Evolutionary conservation across 2,888 invertebrate genomes (phyloP).

Genomic region (Zhuqinia jingwanae): DNA sequence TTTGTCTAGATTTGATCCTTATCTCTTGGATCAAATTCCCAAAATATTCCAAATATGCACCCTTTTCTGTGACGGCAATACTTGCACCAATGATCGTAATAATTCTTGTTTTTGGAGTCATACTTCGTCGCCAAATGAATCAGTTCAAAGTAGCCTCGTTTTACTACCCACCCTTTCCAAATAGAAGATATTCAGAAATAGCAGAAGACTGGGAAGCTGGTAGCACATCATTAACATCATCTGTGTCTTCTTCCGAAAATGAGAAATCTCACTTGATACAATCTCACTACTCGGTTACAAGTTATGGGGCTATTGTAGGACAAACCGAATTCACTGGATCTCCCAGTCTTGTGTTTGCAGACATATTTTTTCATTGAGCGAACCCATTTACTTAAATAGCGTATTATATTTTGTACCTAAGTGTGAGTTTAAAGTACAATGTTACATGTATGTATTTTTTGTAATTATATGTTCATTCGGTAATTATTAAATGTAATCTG

Average conservation of each 20-base stretch:
- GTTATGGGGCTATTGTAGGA: conserved; percentile 62
- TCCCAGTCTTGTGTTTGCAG: conserved; percentile 47
- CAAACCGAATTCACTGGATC: conserved; percentile 60
- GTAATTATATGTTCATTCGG: too few relatives aligned
- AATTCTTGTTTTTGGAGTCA: conserved; percentile 61
- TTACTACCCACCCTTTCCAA: conserved; percentile 31
- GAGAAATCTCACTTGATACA: conserved; percentile 44
- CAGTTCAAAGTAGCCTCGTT: conserved; percentile 33
- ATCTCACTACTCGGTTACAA: conserved; percentile 53
- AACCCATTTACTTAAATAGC: too few relatives aligned
- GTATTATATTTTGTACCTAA: too few relatives aligned
- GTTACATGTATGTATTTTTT: too few relatives aligned
- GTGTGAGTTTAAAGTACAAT: too few relatives aligned
- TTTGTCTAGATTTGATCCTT: conserved; percentile 71
- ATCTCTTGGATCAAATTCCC: conserved; percentile 74
- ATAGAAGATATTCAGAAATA: conserved; percentile 71
- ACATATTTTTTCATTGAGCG: conserved; percentile 31
- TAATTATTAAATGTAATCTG: too few relatives aligned
- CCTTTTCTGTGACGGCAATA: conserved; percentile 68
- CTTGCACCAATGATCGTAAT: conserved; percentile 60
- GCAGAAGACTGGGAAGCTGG: conserved; percentile 72
- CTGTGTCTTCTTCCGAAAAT: conserved; percentile 26
- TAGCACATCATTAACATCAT: not conserved
- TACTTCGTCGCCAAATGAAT: conserved; percentile 55
- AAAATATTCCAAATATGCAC: conserved; percentile 54